Base-by-base conservation (phyloP, 2,888 invertebrate species). In the Agrotis segetum region DNA sequence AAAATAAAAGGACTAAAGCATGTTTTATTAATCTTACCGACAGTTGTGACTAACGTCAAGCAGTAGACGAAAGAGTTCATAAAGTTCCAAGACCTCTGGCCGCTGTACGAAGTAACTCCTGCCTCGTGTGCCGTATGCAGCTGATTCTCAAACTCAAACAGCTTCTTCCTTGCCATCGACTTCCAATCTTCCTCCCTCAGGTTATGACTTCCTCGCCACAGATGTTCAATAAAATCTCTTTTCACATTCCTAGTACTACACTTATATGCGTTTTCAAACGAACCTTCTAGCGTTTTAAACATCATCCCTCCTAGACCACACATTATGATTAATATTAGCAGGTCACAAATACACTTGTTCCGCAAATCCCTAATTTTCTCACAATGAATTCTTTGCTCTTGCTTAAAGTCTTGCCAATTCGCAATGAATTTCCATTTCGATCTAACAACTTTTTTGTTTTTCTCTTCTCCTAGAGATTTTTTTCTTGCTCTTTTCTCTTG, bases 161-260 rank as follows among this genome's bases (percentile, higher is more conserved):
- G 92, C 89, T 98, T 98, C 83, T 97, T 97, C 70, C 99, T 96
- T 0, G 99, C 99, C 95, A 98, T 96, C 16, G 98, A 98, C 88
- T 98, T 98, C 99, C 99, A 99, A 88, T 99, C 98, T 63, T 99
- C 98, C 91, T 98, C 98, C 67, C 97, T 97, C 93, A 98, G 94
- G 88, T 97, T 97, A 90, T 98, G 98, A 91, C 98, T 98, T 73
- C 97, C 97, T 66, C 97, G 96, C 98, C 99, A 98, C 55, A 99
- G 96, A 76, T 97, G 96, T 87, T 98, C 98, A 71, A 99, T 97
- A 83, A 99, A 98, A 91, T 98, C 98, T 7, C 99, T 96, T 89
- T 98, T 98, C 0, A 99, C 98, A 85, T 98, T 96, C 85, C 98
- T 98, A 56, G 98, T 98, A 13, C 98, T 98, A 89, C 98, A 98